Base-by-base conservation (phyloP, 1,140 invertebrate genomes). In the Triops longicaudatus region DNA sequence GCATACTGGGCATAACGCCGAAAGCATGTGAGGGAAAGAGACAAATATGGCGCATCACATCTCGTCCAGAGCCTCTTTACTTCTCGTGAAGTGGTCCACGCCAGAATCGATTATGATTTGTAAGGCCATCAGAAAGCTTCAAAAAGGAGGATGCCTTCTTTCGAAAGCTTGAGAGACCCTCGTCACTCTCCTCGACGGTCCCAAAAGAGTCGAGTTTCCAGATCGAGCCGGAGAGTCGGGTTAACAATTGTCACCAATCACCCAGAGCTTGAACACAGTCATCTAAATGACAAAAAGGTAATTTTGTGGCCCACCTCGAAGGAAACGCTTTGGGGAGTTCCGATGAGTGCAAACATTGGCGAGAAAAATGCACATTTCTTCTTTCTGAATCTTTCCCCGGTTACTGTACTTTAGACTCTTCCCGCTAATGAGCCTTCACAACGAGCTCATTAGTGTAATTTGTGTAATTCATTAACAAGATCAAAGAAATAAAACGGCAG, bases 221-320 rank as follows among this genome's bases (percentile, higher is more conserved):
- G 50, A 63, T 22, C 17, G 50, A n/a, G 50, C 14, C 50, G 50
- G 50, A 14, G 50, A 63, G 50, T 63, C 17, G 50, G 22, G 1
- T 63, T n/a, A 63, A 63, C 17, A 63, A 63, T 63, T 9, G 50
- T 14, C 14, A 63, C 50, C 50, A 63, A 63, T 63, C 50, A 63
- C 50, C 50, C 50, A 6, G n/a, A 63, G 17, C 17, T 63, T 63
- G 50, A 9, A 63, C 17, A 63, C 17, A 63, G 50, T 63, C 50
- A 22, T 63, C n/a, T 63, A 63, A 63, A 63, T 22, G 50, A 63
- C 50, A 63, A 63, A 63, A 63, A 63, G 50, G 50, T 63, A 63
- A 63, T n/a, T 63, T 63, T 63, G 17, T 63, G 14, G 2, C 31
- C 50, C 50, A 63, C 50, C 22, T 63, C 50, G 50, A 63, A 63